Percentiles rank a stretch among this genome's conserved stretches.
Conservation (phyloP, 2,797 vertebrate species). For the Hemibagrus guttatus region DNA sequence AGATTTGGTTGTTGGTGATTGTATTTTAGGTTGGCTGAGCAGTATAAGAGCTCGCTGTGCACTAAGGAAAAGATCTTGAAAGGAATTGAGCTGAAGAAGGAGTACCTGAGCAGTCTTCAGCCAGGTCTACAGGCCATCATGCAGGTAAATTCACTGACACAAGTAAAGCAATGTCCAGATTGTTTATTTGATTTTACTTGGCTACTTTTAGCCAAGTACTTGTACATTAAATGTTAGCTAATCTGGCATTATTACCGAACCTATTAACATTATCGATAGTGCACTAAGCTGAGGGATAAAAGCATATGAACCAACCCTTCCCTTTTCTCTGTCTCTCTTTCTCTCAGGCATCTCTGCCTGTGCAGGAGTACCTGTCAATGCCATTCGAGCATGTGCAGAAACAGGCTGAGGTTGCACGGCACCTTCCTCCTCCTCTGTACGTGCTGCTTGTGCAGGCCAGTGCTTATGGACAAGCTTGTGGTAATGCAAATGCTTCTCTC, state of each 20-base stretch:
- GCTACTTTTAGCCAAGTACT: neutral
- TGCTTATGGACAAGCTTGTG: slow-evolving; percentile 94
- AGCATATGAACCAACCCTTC: neutral
- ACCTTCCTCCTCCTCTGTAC: slow-evolving; percentile 93
- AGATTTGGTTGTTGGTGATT: neutral
- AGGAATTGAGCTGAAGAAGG: slow-evolving; percentile 96
- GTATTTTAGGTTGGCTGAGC: slow-evolving; percentile 86
- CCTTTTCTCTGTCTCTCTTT: slow-evolving; percentile 21
- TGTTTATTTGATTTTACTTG: neutral
- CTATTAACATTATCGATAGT: no score
- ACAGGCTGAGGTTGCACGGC: slow-evolving; percentile 89
- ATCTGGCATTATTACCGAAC: no score
- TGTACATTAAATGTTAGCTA: no score
- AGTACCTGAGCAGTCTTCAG: slow-evolving; percentile 93
- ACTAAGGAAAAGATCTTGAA: slow-evolving; percentile 96
- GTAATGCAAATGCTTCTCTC: slow-evolving; percentile 71
- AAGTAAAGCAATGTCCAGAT: neutral
- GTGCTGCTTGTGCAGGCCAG: slow-evolving; percentile 95
- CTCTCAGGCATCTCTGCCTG: slow-evolving; percentile 90
- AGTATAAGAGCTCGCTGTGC: slow-evolving; percentile 88
- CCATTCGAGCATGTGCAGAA: slow-evolving; percentile 94
- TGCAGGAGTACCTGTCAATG: slow-evolving; percentile 95
- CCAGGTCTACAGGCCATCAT: slow-evolving; percentile 95
- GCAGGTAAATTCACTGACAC: slow-evolving; percentile 79
- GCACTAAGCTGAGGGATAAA: no score